Evolutionary conservation across 2,888 invertebrate genomes (phyloP), one percentile per base, ranked within the genome.

Genomic region (Chrysopilus asiliformis): DNA sequence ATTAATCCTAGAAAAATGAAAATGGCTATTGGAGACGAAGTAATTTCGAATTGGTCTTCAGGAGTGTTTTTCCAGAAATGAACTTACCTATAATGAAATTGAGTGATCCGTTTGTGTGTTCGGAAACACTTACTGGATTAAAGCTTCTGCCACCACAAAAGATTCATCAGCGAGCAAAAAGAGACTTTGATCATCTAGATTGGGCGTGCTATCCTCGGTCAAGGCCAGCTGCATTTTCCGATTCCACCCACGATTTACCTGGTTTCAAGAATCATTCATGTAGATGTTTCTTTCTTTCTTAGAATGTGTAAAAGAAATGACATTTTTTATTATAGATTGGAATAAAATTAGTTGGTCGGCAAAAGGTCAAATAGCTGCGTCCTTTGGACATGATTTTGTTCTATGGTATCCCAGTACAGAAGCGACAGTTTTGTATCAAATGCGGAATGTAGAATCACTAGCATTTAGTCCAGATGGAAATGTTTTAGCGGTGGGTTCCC

Each of bases 281-380:
- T n/a, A n/a, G n/a, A n/a, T n/a, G n/a, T n/a, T n/a, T n/a, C n/a
- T n/a, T n/a, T n/a, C n/a, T n/a, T n/a, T n/a, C n/a, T n/a, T n/a
- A n/a, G n/a, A n/a, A n/a, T n/a, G n/a, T n/a, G n/a, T n/a, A n/a
- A n/a, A n/a, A n/a, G n/a, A n/a, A n/a, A n/a, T n/a, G n/a, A n/a
- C n/a, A 15, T 32, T 17, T 20, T 20, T 12, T 15, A 2, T 35
- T 33, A 4, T 18, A 53, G 56, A 53, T 41, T 42, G 46, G 4
- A 60, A 58, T 40, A 44, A 57, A 17, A 53, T 61, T 40, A 58
- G 58, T 36, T 62, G 61, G 61, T 58, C 58, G 0, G 27, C 43
- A 2, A 48, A 45, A 17, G 56, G 52, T 14, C 55, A 58, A 41
- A 55, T 62, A 27, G 60, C 57, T 1, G 51, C 59, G 6, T 56